phyloP scores from a whole-genome alignment of 2,888 invertebrate genomes.

The Cataglyphis rosenhaueri region DNA sequence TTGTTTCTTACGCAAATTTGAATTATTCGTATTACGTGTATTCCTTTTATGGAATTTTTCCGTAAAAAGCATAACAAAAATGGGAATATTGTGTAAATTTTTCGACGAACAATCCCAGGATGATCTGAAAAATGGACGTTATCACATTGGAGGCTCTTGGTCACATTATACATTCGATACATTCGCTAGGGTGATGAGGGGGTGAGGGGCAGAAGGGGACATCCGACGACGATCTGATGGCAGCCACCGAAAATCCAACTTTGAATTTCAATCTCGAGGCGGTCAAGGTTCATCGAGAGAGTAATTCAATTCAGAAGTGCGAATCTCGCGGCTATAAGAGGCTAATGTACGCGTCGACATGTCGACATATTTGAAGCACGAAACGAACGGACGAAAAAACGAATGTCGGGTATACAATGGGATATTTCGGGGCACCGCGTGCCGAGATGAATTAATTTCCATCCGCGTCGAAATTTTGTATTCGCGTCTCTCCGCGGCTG shows the following conservation, averaged over 20 bases:
- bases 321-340: conserved; percentile 28
- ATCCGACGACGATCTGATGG: conserved; percentile 73
- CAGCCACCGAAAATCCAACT: conserved; percentile 74
- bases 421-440: background rate
- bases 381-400: background rate
- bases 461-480: background rate
- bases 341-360: background rate
- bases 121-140: conserved; percentile 57
- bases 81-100: background rate
- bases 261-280: conserved; percentile 78
- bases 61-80: background rate
- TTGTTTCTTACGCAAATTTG: background rate
- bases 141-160: conserved; percentile 67
- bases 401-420: background rate
- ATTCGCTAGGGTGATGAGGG: conserved; percentile 70
- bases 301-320: conserved; percentile 55
- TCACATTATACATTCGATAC: conserved; percentile 81
- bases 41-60: background rate
- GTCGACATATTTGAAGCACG: background rate
- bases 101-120: background rate
- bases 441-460: conserved; percentile 31
- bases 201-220: background rate
- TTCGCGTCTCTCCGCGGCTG: background rate
- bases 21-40: background rate
- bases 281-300: conserved; percentile 72